Base-by-base conservation (phyloP, 2,888 invertebrate species). In the Palloptera scutellata region DNA sequence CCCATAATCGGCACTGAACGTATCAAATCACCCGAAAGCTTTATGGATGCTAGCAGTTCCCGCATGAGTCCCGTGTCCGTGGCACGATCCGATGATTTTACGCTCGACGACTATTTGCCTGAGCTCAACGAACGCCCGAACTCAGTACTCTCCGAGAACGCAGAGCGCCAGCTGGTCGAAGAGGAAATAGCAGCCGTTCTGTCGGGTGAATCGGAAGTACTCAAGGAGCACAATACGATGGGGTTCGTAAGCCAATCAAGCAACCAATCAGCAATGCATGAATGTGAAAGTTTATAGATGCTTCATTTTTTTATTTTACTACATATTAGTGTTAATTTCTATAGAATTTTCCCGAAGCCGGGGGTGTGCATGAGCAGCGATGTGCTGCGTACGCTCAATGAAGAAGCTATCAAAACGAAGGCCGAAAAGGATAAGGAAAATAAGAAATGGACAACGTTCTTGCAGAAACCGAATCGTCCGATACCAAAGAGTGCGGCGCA, bases 381-480 rank as follows among this genome's bases (percentile, higher is more conserved):
- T 78, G 91, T 92, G 0, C 83, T 92, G 72, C 89, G 90, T 71
- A 88, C 87, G 0, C 79, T 90, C 40, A 89, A 90, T 73, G 89
- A 88, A 58, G 89, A 89, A 73, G 80, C 87, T 45, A 74, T 83
- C 68, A 87, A 86, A 75, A 84, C 86, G 3, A 86, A 84, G 73
- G 86, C 84, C 17, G 87, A 88, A 72, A 85, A 86, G 69, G 87
- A 87, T 64, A 86, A 86, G 71, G 87, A 89, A 51, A 87, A 88
- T 73, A 88, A 88, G 74, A 89, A 89, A 74, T 91, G 90, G 87
- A 92, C 93, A 4, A 92, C 91, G 42, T 94, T 93, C 78, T 80
- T 94, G 70, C 90, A 91, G 81, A 91, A 91, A 76, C 93, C 93
- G 0, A 87, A 89, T 74, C 86, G 91, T 19, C 90, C 92, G 0